Percentiles rank a stretch among this genome's conserved stretches.
phyloP scores from a whole-genome alignment of 2,888 invertebrate species.

The Teleogryllus oceanicus region DNA sequence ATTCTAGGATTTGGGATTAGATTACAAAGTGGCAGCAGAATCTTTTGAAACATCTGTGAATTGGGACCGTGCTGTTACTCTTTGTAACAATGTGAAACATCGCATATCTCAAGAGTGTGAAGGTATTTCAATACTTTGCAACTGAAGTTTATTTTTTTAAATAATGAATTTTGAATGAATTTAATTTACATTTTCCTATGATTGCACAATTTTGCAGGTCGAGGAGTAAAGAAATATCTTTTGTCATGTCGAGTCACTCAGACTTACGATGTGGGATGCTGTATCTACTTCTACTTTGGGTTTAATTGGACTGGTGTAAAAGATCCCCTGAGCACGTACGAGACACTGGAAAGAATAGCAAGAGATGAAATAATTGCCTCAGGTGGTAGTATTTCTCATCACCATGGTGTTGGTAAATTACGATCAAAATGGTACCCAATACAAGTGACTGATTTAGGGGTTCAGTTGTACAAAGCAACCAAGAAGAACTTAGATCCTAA shows the following conservation, averaged over 20 bases:
- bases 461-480: conserved; percentile 72
- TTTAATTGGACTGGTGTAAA: conserved; percentile 60
- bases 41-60: conserved; percentile 99
- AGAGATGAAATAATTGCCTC: conserved; percentile 87
- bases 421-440: conserved; percentile 81
- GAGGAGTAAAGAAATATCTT: conserved; percentile 60
- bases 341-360: conserved; percentile 81
- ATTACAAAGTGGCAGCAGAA: conserved; percentile 85
- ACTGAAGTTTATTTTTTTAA: not conserved
- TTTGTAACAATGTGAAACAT: conserved; percentile 88
- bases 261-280: conserved; percentile 95
- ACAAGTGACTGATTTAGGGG: conserved; percentile 79
- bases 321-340: conserved; percentile 77
- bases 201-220: conserved; percentile 40
- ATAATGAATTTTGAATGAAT: not conserved
- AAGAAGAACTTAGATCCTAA: conserved; percentile 88
- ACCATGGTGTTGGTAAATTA: conserved; percentile 94
- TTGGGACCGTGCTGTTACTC: conserved; percentile 80
- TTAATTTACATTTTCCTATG: not conserved
- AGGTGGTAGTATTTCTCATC: conserved; percentile 92
- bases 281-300: conserved; percentile 92
- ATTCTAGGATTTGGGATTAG: conserved; percentile 81
- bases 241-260: conserved; percentile 88
- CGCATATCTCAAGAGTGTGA: conserved; percentile 60
- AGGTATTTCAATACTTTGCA: conserved; percentile 44